A percentile compares a stretch with the other conserved stretches of the same genome.
Evolutionary conservation across 2,113 vertebrate genomes (phyloP).

Genomic region (Cairina moschata): DNA sequence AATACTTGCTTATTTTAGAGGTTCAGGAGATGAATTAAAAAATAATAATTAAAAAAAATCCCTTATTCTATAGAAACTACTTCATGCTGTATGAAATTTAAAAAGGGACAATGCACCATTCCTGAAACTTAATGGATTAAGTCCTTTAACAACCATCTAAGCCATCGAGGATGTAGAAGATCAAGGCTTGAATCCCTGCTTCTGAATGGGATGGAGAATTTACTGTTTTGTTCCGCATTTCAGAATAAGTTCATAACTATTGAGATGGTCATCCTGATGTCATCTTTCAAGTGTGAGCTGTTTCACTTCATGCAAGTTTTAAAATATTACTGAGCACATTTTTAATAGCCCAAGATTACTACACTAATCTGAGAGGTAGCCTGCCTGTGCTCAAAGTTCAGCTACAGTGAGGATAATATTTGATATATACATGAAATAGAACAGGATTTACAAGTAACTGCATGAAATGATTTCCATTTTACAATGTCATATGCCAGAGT

Average conservation of each 20-base stretch:
- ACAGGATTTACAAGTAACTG: neutral
- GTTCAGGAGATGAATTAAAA: neutral
- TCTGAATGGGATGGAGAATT: neutral
- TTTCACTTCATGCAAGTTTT: accelerated
- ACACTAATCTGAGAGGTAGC: neutral
- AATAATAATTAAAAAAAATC: too few relatives aligned
- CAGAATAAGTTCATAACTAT: neutral
- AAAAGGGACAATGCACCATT: neutral
- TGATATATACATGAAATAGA: neutral
- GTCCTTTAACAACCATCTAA: neutral
- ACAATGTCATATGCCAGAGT: accelerated
- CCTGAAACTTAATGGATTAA: neutral
- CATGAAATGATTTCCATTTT: neutral
- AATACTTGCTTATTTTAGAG: neutral
- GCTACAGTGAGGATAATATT: neutral
- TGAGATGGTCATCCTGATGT: neutral
- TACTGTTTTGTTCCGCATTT: neutral
- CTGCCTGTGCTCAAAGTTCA: neutral
- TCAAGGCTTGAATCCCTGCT: neutral
- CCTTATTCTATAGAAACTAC: neutral
- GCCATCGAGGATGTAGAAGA: neutral
- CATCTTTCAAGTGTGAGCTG: neutral
- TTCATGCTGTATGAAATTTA: neutral
- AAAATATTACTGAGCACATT: neutral
- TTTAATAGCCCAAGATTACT: neutral